Conservation (phyloP, 1,140 invertebrate genomes). For the Pissodes strobi region DNA sequence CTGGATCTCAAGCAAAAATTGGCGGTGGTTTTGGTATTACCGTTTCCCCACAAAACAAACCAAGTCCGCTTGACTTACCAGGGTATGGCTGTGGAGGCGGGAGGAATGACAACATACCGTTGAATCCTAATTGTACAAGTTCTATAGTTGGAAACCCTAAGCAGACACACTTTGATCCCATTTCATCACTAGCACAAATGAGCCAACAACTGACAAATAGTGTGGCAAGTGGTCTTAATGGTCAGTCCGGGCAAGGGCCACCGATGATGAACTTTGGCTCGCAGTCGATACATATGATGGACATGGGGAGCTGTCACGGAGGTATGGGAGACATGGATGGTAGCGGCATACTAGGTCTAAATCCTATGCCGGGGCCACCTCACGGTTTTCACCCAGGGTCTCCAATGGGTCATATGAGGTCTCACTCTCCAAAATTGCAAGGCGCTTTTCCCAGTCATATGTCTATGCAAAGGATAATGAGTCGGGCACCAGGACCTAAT, state of each 20-base stretch:
- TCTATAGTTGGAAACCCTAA: conserved; percentile 64
- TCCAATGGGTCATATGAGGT: conserved; percentile 55
- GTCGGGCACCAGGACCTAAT: conserved; percentile 64
- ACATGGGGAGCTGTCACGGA: conserved; percentile 53
- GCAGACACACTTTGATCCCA: conserved; percentile 82
- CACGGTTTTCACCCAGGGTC: conserved; percentile 56
- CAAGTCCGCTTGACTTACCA: conserved; percentile 50
- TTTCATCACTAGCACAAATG: conserved; percentile 92
- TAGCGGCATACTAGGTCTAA: conserved; percentile 52
- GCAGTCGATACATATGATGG: conserved; percentile 64
- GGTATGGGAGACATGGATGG: conserved; percentile 54
- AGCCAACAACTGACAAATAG: conserved; percentile 85
- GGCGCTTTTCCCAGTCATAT: conserved; percentile 56
- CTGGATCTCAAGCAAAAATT: conserved; percentile 49
- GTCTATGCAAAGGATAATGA: conserved; percentile 59
- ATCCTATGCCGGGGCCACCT: conserved; percentile 53
- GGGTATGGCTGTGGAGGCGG: conserved; percentile 61
- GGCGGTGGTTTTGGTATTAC: conserved; percentile 50
- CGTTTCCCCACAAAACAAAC: conserved; percentile 53
- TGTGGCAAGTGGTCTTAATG: conserved; percentile 62
- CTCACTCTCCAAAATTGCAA: conserved; percentile 57
- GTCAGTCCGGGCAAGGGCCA: conserved; percentile 60
- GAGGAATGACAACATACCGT: conserved; percentile 72
- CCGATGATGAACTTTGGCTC: conserved; percentile 65
- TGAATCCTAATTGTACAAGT: conserved; percentile 78